Evolutionary conservation across 2,113 vertebrate species (phyloP).

Genomic region (Chaenogobius annularis): DNA sequence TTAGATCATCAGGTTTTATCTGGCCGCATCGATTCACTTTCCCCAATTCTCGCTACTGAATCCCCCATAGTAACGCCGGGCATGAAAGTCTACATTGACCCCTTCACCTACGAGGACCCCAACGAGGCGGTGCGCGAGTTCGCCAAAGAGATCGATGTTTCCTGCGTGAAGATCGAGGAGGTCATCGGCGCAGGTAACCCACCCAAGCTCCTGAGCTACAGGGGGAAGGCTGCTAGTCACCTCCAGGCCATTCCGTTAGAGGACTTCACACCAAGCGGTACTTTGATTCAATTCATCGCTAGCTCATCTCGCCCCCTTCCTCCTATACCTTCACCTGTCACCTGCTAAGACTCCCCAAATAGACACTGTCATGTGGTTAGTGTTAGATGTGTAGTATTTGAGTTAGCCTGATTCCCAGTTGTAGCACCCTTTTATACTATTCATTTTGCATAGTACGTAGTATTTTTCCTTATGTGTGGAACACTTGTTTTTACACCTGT

Average conservation of each 20-base stretch:
- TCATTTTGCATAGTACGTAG: constrained; percentile 30
- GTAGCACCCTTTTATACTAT: constrained; percentile 31
- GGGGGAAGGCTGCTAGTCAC: constrained; percentile 81
- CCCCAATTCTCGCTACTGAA: constrained; percentile 72
- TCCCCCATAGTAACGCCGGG: constrained; percentile 91
- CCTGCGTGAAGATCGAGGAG: constrained; percentile 99
- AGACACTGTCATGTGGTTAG: constrained; percentile 42
- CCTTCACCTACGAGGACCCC: constrained; percentile 97
- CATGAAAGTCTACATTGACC: constrained; percentile 98
- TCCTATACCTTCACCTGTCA: constrained; percentile 45
- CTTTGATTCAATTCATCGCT: constrained; percentile 79
- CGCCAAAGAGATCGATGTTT: constrained; percentile 97
- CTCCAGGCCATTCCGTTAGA: constrained; percentile 83
- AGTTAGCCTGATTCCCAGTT: constrained; percentile 37
- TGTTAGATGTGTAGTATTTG: constrained; percentile 26
- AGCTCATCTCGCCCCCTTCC: constrained; percentile 58
- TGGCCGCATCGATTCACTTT: constrained; percentile 62
- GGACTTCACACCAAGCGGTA: constrained; percentile 83
- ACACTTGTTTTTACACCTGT: constrained; percentile 36
- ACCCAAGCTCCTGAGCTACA: constrained; percentile 79
- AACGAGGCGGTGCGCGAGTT: constrained; percentile 98
- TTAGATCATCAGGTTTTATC: constrained; percentile 10
- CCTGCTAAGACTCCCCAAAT: constrained; percentile 46
- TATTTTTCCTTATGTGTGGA: constrained; percentile 32
- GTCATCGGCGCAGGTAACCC: constrained; percentile 98